These are phyloP conservation scores for Panthera uncia DNA, from an alignment of 2,113 vertebrate genomes.

Conservation along the genomic window DNA sequence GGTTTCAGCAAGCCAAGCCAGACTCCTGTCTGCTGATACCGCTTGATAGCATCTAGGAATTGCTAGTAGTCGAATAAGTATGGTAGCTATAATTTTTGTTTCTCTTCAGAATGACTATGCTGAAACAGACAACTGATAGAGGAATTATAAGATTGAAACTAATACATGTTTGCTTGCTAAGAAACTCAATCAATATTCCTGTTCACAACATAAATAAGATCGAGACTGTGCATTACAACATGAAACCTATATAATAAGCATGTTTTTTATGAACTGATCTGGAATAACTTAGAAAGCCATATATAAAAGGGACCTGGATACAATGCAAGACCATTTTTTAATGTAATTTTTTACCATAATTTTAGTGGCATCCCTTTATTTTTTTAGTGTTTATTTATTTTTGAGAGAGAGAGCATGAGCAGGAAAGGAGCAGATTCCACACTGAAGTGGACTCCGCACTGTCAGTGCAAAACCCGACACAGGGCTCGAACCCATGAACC, in stretches of 20 bases:
- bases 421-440: too few species aligned
- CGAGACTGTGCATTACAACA: slow-evolving; percentile 38
- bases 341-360: slow-evolving; percentile 20
- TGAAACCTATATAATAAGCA: neutral
- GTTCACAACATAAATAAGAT: slow-evolving; percentile 57
- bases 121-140: slow-evolving; percentile 64
- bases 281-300: neutral
- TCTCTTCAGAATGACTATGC: neutral
- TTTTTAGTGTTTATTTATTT: too few species aligned
- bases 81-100: slow-evolving; percentile 58
- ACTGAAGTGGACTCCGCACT: too few species aligned
- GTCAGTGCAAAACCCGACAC: too few species aligned
- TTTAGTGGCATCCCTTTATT: slow-evolving; percentile 21
- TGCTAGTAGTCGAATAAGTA: slow-evolving; percentile 44
- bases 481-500: too few species aligned
- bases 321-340: slow-evolving; percentile 28
- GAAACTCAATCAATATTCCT: slow-evolving; percentile 54
- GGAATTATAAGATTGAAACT: slow-evolving; percentile 72
- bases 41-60: slow-evolving; percentile 80
- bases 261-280: slow-evolving; percentile 55
- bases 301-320: neutral
- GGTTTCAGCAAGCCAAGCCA: slow-evolving; percentile 74
- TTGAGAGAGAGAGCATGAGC: too few species aligned
- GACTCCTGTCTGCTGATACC: slow-evolving; percentile 59
- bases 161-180: slow-evolving; percentile 65